Conservation (phyloP, 2,888 invertebrate species). For the Lasioglossum marginatum region DNA sequence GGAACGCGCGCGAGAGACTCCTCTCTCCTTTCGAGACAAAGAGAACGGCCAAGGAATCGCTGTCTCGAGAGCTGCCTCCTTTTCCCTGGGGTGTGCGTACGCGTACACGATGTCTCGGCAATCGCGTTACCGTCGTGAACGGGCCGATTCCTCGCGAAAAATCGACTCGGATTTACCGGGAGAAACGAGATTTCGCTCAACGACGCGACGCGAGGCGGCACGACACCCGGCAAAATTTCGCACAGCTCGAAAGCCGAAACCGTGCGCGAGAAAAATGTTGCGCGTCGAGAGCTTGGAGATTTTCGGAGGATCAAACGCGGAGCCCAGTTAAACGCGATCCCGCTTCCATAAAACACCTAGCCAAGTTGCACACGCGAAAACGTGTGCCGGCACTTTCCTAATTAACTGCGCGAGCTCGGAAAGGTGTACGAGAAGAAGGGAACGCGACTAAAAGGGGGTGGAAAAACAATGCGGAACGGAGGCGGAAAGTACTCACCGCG, state of each 20-base stretch:
- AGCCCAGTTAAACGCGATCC: constrained; percentile 4
- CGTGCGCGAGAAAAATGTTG: not conserved
- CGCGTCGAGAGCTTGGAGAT: not conserved
- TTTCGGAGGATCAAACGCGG: constrained; percentile 1
- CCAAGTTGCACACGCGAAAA: constrained; percentile 25
- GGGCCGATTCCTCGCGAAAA: constrained; percentile 7
- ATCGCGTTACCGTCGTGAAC: not conserved
- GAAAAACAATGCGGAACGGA: not conserved
- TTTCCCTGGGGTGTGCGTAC: not conserved
- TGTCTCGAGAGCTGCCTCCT: constrained; percentile 21
- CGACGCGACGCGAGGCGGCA: not conserved
- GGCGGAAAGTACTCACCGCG: not conserved
- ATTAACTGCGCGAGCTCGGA: constrained; percentile 25
- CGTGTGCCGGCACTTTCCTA: constrained; percentile 16
- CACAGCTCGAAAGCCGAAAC: not conserved
- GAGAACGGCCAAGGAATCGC: constrained; percentile 40
- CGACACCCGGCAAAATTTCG: not conserved
- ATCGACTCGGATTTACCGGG: not conserved
- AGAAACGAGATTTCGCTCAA: not conserved
- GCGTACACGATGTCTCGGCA: not conserved
- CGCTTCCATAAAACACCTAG: constrained; percentile 17
- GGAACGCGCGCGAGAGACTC: constrained; percentile 8
- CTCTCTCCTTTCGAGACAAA: constrained; percentile 18
- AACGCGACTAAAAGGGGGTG: not conserved
- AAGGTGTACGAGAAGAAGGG: not conserved